Conservation (phyloP, 2,797 vertebrate species). For the Sebastes reedi region DNA sequence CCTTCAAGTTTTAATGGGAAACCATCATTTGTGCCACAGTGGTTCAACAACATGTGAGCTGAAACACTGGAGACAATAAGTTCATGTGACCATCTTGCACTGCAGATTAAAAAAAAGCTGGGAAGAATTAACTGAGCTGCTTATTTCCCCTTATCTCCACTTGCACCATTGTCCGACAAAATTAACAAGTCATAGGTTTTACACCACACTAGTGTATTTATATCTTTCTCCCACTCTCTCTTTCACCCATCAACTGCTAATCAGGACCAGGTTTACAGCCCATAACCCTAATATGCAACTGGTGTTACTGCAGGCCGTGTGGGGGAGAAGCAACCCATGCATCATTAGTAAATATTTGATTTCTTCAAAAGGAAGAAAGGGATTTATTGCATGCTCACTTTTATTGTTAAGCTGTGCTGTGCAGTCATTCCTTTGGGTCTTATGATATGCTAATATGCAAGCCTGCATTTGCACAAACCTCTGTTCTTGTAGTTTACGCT, state of each 20-base stretch:
- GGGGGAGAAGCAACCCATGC: constrained; percentile 39
- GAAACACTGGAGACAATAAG: constrained; percentile 26
- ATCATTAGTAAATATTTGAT: constrained; percentile 54
- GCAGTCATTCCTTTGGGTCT: constrained; percentile 71
- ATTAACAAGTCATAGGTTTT: constrained; percentile 53
- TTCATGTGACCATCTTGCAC: constrained; percentile 22
- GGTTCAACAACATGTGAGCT: constrained; percentile 20
- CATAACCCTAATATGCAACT: constrained; percentile 59
- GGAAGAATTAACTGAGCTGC: constrained; percentile 43
- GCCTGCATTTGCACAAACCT: constrained; percentile 74
- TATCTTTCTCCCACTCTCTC: background rate
- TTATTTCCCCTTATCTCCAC: constrained; percentile 50
- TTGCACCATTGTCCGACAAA: constrained; percentile 44
- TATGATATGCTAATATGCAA: constrained; percentile 75
- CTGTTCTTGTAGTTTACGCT: constrained; percentile 74
- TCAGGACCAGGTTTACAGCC: constrained; percentile 51
- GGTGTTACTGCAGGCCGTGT: constrained; percentile 36
- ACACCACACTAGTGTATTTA: constrained; percentile 24
- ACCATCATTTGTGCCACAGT: constrained; percentile 6
- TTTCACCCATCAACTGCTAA: constrained; percentile 13
- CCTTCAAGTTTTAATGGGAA: constrained; percentile 16
- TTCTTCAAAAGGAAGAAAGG: constrained; percentile 58
- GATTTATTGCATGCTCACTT: constrained; percentile 81
- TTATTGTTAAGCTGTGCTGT: constrained; percentile 75
- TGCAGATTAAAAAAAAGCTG: constrained; percentile 40